These are phyloP conservation scores for Acropternis orthonyx DNA, from an alignment of 2,797 vertebrate species.

Conservation along the genomic window DNA sequence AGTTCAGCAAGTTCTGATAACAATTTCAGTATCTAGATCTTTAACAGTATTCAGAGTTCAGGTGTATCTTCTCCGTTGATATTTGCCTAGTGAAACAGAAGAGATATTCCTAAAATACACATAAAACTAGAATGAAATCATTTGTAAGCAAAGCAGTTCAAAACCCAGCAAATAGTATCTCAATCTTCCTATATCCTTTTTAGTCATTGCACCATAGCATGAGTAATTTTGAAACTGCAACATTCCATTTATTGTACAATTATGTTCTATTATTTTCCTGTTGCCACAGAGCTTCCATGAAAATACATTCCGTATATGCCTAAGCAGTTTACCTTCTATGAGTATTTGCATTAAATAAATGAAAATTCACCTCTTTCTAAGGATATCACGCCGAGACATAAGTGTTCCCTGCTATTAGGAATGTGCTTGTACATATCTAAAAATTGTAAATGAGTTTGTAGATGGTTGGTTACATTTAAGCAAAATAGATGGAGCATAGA, in stretches of 20 bases:
- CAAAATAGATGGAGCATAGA: slow-evolving; percentile 69
- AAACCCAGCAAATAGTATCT: slow-evolving; percentile 53
- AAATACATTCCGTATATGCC: slow-evolving; percentile 67
- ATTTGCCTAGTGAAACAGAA: slow-evolving; percentile 55
- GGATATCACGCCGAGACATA: slow-evolving; percentile 74
- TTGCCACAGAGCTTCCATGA: slow-evolving; percentile 72
- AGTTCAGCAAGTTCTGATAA: slow-evolving; percentile 31
- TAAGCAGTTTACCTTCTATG: slow-evolving; percentile 75
- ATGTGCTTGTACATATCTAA: slow-evolving; percentile 69
- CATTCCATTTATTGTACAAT: slow-evolving; percentile 76
- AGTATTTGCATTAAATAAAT: slow-evolving; percentile 81
- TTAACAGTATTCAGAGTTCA: slow-evolving; percentile 31
- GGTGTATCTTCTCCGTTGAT: neutral
- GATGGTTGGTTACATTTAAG: slow-evolving; percentile 77
- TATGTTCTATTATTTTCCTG: slow-evolving; percentile 77
- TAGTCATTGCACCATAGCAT: slow-evolving; percentile 47
- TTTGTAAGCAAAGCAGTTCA: slow-evolving; percentile 60
- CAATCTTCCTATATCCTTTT: slow-evolving; percentile 56
- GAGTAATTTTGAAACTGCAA: slow-evolving; percentile 70
- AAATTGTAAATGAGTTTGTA: slow-evolving; percentile 80
- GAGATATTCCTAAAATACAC: slow-evolving; percentile 56
- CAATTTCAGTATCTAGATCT: slow-evolving; percentile 38
- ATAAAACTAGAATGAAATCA: slow-evolving; percentile 61
- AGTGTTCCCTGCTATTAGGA: slow-evolving; percentile 76
- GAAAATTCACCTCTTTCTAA: slow-evolving; percentile 74